phyloP scores from a whole-genome alignment of 2,113 vertebrate genomes.

The Petromus typicus region DNA sequence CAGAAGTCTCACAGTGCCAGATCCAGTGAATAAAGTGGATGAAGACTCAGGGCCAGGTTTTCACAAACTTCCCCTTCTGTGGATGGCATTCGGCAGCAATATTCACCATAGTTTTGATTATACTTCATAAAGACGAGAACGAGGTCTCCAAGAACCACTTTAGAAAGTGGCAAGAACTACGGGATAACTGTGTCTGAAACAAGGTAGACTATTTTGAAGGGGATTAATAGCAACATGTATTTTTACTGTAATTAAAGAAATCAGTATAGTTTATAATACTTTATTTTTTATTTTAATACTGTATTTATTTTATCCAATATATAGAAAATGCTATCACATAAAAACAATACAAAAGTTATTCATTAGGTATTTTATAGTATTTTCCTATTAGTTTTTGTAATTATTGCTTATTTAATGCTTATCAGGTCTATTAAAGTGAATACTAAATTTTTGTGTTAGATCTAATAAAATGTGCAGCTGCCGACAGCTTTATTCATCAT shows the following conservation, averaged over 20 bases:
- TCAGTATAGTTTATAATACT: neutral
- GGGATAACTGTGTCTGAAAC: neutral
- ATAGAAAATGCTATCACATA: neutral
- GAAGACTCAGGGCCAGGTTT: neutral
- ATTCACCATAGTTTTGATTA: neutral
- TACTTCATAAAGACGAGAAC: neutral
- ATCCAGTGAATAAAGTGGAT: neutral
- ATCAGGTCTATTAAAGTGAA: neutral
- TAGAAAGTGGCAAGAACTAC: neutral
- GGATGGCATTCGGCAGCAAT: neutral
- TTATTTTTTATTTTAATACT: neutral
- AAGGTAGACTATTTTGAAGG: neutral
- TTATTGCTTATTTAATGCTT: neutral
- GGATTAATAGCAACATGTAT: neutral
- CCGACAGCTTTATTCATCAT: neutral
- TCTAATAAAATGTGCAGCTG: neutral
- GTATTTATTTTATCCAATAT: neutral
- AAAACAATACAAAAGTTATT: neutral
- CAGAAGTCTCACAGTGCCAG: neutral
- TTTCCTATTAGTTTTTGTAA: neutral
- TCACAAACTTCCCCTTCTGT: neutral
- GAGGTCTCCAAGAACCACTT: neutral
- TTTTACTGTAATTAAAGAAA: neutral
- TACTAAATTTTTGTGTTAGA: neutral
- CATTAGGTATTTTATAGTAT: neutral